phyloP scores from a whole-genome alignment of 2,888 invertebrate species.

The Rhagonycha fulva region DNA sequence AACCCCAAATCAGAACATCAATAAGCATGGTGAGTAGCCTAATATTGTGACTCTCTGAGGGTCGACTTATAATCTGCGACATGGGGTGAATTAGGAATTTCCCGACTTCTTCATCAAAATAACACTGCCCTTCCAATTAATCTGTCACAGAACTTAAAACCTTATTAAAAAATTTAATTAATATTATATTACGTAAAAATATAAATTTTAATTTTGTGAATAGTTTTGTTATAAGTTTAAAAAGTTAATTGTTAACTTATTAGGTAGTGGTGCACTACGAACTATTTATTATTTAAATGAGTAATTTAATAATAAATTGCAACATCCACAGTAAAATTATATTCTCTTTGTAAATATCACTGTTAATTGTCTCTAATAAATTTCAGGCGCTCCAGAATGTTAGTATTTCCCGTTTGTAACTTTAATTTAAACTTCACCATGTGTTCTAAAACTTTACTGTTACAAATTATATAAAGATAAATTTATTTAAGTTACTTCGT shows the following conservation, averaged over 20 bases:
- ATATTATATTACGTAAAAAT: background rate
- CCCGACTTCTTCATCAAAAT: background rate
- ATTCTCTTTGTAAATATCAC: slow-evolving; percentile 23
- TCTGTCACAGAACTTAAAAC: background rate
- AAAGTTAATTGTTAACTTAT: background rate
- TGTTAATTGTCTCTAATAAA: slow-evolving; percentile 28
- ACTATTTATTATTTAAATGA: slow-evolving; percentile 3
- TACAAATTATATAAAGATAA: slow-evolving; percentile 29
- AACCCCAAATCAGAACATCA: background rate
- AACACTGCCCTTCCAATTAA: background rate
- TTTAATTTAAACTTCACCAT: slow-evolving; percentile 30
- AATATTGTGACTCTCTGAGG: background rate
- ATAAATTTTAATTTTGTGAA: background rate
- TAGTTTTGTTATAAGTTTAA: background rate
- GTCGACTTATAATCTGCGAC: background rate
- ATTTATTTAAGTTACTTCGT: slow-evolving; percentile 26
- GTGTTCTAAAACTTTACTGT: slow-evolving; percentile 29
- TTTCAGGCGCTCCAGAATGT: slow-evolving; percentile 23
- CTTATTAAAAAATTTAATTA: background rate
- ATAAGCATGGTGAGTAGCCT: background rate
- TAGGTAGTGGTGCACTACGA: background rate
- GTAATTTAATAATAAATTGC: slow-evolving; percentile 19
- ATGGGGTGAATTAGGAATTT: background rate
- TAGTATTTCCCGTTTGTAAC: slow-evolving; percentile 27
- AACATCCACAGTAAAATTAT: slow-evolving; percentile 12